Conservation (phyloP, 2,888 invertebrate species). For the Protophormia terraenovae region DNA sequence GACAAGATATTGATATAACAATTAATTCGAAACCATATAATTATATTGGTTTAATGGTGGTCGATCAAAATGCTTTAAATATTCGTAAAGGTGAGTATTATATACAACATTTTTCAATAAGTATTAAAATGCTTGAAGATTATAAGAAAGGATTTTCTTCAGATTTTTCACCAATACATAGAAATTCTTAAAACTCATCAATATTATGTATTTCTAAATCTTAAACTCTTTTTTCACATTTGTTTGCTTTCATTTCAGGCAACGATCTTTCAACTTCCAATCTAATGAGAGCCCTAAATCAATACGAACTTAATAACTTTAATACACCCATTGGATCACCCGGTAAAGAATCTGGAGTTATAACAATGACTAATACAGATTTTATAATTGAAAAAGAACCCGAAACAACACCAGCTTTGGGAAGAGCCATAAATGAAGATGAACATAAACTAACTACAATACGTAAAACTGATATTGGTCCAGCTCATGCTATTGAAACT, state of each 20-base stretch:
- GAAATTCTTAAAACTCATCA: no score
- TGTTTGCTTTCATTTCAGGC: constrained; percentile 67
- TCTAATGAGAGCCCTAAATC: constrained; percentile 76
- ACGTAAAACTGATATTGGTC: constrained; percentile 81
- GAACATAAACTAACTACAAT: constrained; percentile 77
- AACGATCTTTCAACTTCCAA: constrained; percentile 76
- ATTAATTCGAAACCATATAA: constrained; percentile 93
- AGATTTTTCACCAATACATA: background rate
- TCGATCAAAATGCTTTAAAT: constrained; percentile 90
- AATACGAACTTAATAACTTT: constrained; percentile 76
- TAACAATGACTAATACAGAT: constrained; percentile 79
- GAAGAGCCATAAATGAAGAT: constrained; percentile 72
- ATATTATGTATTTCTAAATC: no score
- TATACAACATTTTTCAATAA: background rate
- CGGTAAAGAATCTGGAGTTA: constrained; percentile 78
- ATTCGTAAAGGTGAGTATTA: constrained; percentile 85
- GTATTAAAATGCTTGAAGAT: background rate
- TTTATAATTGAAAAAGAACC: constrained; percentile 76
- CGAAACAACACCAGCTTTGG: constrained; percentile 72
- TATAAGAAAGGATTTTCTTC: no score
- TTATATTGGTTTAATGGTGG: constrained; percentile 92
- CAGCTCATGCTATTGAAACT: constrained; percentile 82
- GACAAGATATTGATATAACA: constrained; percentile 89
- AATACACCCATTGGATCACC: constrained; percentile 76
- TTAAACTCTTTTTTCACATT: no score